Evolutionary conservation across 2,888 invertebrate genomes (phyloP).

Genomic region (Gnatocerus cornutus): DNA sequence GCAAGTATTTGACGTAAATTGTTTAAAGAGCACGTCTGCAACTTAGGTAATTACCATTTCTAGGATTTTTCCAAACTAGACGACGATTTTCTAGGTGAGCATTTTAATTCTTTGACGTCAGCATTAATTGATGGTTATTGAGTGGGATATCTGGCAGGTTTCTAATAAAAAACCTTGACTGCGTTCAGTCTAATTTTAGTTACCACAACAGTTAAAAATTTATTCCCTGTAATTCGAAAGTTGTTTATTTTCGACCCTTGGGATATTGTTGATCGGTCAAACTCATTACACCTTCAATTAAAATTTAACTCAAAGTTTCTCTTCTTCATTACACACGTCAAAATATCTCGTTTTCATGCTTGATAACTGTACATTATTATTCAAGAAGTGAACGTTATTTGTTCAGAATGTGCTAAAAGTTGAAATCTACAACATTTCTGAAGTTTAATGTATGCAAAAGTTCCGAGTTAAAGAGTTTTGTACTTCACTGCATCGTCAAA

Average conservation of each 20-base stretch:
- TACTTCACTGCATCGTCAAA: conserved; percentile 29
- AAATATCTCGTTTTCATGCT: background rate
- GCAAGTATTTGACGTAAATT: conserved; percentile 46
- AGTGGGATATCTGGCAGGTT: conserved; percentile 4
- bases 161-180: conserved; percentile 1
- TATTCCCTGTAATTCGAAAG: background rate
- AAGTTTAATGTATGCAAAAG: conserved; percentile 36
- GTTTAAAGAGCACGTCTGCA: conserved; percentile 45
- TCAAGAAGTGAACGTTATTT: conserved; percentile 25
- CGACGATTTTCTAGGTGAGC: background rate
- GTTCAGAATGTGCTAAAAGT: conserved; percentile 30
- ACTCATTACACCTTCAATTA: background rate
- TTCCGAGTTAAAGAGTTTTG: conserved; percentile 29
- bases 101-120: background rate
- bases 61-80: too few species aligned
- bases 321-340: background rate
- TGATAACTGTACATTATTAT: conserved; percentile 5
- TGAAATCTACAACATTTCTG: conserved; percentile 11
- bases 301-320: background rate
- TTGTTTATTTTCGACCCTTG: background rate
- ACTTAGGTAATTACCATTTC: background rate
- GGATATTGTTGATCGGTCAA: background rate
- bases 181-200: conserved; percentile 3
- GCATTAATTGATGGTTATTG: conserved; percentile 9
- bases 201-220: conserved; percentile 7